Evolutionary conservation across 2,797 vertebrate genomes (phyloP), one percentile per base, ranked within the genome.

Genomic region (Parauchenoglanis punctatus): DNA sequence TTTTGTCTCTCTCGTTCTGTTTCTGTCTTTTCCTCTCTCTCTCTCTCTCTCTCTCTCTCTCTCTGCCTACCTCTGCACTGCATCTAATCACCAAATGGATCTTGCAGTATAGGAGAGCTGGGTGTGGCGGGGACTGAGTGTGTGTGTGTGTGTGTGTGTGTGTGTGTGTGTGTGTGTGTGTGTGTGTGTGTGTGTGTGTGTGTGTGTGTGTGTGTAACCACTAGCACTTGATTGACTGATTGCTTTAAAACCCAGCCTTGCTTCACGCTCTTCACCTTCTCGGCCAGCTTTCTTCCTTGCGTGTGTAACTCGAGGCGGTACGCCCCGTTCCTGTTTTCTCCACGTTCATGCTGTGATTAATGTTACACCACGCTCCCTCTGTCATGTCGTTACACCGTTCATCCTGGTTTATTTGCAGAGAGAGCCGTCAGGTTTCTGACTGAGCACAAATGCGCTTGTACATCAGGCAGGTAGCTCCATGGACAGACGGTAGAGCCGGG

Each of bases 1-100:
- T 3, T 81, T 3, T 44, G 1, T 35, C 54, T 58, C 5, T 20
- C 52, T 31, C 7, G 4, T 7, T 54, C 11, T 77, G 18, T 25
- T 3, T 49, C 15, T 31, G 15, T 28, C 61, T 56, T 25, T 6
- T 0, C 28, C 54, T 13, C 25, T 52, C 58, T 25, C 28, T 54
- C 10, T 83, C 68, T 68, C 68, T 40, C 35, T 77, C n/a, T 4
- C 18, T 20, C 40, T 77, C 23, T 77, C 40, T 54, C 40, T 52
- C 25, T 49, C 46, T 31, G 1, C 1, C 44, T 54, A 56, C 61
- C 81, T 20, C 70, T 89, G 92, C 93, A 83, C 83, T 89, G 91
- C 93, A 86, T 88, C 92, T 92, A 94, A 95, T 95, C 93, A 94
- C 89, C 85, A 93, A 95, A 95, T 95, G 94, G 94, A 90, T 91